Evolutionary conservation across 30 jellyfish, hydroid and myxozoan species (phyloP).

Genomic region (Thelohanellus kitauei): DNA sequence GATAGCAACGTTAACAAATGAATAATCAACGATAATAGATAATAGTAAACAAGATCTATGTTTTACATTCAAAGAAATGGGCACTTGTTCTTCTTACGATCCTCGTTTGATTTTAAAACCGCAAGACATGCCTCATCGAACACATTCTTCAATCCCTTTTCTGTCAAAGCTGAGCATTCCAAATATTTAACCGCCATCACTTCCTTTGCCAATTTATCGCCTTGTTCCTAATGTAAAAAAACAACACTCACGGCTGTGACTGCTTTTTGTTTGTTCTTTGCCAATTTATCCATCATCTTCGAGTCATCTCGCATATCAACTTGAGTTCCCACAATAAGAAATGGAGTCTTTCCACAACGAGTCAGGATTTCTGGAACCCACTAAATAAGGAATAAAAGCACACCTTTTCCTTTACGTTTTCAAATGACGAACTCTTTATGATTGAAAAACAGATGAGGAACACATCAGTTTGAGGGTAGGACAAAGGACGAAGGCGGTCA

Average conservation of each 20-base stretch:
- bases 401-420: conserved; percentile 91
- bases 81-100: conserved; percentile 79
- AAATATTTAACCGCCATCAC: conserved; percentile 67
- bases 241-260: conserved; percentile 8
- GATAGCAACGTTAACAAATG: no score
- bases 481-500: conserved; percentile 63
- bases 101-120: conserved; percentile 88
- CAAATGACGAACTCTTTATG: conserved; percentile 81
- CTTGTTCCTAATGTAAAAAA: conserved; percentile 18
- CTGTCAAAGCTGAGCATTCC: conserved; percentile 88
- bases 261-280: conserved; percentile 71
- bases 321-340: conserved; percentile 88
- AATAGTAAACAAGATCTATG: neutral
- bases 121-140: conserved; percentile 93
- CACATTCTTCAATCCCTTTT: conserved; percentile 80
- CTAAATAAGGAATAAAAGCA: conserved; percentile 18
- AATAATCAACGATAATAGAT: neutral
- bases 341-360: conserved; percentile 97
- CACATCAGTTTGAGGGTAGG: conserved; percentile 95
- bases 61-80: conserved; percentile 19
- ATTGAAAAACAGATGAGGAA: conserved; percentile 89
- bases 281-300: conserved; percentile 54
- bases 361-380: conserved; percentile 96
- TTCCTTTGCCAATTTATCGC: conserved; percentile 77
- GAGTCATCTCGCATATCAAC: conserved; percentile 87